Base-by-base conservation (phyloP, 2,888 invertebrate species). In the Exephanes ischioxanthus region DNA sequence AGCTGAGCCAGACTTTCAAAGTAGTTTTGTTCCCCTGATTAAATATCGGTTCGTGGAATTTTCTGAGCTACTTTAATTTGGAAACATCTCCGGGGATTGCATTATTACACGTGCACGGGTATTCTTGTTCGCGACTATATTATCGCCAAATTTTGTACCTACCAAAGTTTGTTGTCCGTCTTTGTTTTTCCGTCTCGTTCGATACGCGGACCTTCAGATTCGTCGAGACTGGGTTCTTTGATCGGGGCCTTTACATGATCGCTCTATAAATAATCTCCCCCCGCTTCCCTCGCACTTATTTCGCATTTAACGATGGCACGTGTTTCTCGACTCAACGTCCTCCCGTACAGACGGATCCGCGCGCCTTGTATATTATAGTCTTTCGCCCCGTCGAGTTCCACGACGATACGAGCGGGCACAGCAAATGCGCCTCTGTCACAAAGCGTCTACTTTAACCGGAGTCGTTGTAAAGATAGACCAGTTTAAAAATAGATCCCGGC, bases 401-500 rank as follows among this genome's bases (percentile, higher is more conserved):
- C 80, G 80, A 76, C 45, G 71, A 55, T 22, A 33, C 63, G 26
- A 30, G 37, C n/a, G 41, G 3, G 66, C 45, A 77, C 72, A 41
- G 55, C 53, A n/a, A 76, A 67, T 67, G 16, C 63, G 33, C 51
- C 41, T 6, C 26, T 53, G 67, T 67, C 77, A 55, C 77, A 53
- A 53, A 76, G 37, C 76, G 66, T 51, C 22, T 19, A 66, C 53
- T 67, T 71, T 63, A 76, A 33, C 37, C 55, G 66, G 19, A 70
- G 48, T 14, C 63, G 63, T 22, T 37, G 70, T 61, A 75, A 82
- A 82, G 71, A 85, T 80, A 73, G 82, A 78, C 55, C 9, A 51
- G 79, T 67, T 76, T 76, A 85, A 85, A 85, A 85, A 85, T 85
- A 85, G 79, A 82, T 67, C 48, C 48, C 41, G 22, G 19, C 19